Conservation (phyloP, 2,888 invertebrate genomes). For the Lithophane socia region DNA sequence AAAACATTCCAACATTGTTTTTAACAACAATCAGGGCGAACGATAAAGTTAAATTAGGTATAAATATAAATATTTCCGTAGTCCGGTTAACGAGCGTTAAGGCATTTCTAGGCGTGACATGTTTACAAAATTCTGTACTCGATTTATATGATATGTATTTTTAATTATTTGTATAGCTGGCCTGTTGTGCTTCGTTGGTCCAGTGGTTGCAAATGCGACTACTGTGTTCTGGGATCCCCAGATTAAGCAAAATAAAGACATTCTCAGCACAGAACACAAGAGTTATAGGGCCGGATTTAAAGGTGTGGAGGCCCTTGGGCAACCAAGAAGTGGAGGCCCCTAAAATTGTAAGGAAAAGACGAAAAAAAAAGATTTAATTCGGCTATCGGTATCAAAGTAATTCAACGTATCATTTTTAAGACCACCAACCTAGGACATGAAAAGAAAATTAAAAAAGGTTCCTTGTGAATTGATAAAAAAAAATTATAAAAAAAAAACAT, state of each 20-base stretch:
- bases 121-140: constrained; percentile 9
- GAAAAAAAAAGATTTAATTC: too few species aligned
- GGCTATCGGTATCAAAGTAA: too few species aligned
- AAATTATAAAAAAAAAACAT: too few species aligned
- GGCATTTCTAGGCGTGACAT: neutral
- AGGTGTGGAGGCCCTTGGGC: too few species aligned
- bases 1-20: constrained; percentile 37
- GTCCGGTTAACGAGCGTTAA: constrained; percentile 26
- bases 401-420: too few species aligned
- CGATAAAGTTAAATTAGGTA: constrained; percentile 52
- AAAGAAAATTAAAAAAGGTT: too few species aligned
- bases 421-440: too few species aligned
- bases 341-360: too few species aligned
- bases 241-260: neutral
- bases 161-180: neutral
- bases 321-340: too few species aligned
- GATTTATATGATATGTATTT: neutral
- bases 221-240: neutral
- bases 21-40: constrained; percentile 47
- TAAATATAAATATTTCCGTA: constrained; percentile 42
- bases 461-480: too few species aligned
- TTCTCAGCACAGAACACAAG: neutral
- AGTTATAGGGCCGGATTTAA: too few species aligned
- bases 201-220: neutral
- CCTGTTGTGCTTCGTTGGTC: neutral